Evolutionary conservation across 2,797 vertebrate species (phyloP), one percentile per base, ranked within the genome.

Genomic region (Mormyrus hasselquistii): DNA sequence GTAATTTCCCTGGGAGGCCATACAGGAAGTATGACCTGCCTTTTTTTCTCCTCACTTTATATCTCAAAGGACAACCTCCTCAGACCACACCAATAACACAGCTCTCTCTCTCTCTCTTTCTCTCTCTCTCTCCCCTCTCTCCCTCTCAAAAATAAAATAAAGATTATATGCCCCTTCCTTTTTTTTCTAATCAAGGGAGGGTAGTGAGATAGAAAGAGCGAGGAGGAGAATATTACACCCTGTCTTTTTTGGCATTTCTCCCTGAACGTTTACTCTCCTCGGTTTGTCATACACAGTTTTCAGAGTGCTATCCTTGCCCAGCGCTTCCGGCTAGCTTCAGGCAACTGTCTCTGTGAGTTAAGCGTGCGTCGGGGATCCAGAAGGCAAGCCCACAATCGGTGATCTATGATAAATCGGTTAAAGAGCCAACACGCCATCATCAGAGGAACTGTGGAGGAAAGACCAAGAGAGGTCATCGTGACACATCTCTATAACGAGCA

Each of bases 271-370:
- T 91, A 88, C 89, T 86, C 50, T 49, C 90, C 89, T 91, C 89
- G 90, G 73, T 94, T 94, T 96, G 95, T 96, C 95, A 96, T 95
- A 93, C 94, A 92, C 91, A 90, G 93, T 96, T 86, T 96, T 94
- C 92, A 92, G 93, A 93, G 94, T 91, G 91, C 92, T 92, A 93
- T 94, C 92, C 92, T 92, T 93, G 94, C 95, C 92, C 92, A 91
- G 92, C 25, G 95, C 97, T 97, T 94, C 92, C 93, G 97, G 97
- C 96, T 95, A 96, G 97, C 97, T 98, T 95, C 95, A 95, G 97
- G 97, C 96, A 96, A 97, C 95, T 98, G 98, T 97, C 98, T 98
- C 96, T 98, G 97, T 97, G 97, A 97, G 96, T 98, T 98, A 98
- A 96, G 96, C 94, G 93, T 92, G 94, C 96, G 94, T 95, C 93